These are phyloP conservation scores for Oryctes rhinoceros DNA, from an alignment of 1,140 invertebrate genomes.

Conservation along the genomic window DNA sequence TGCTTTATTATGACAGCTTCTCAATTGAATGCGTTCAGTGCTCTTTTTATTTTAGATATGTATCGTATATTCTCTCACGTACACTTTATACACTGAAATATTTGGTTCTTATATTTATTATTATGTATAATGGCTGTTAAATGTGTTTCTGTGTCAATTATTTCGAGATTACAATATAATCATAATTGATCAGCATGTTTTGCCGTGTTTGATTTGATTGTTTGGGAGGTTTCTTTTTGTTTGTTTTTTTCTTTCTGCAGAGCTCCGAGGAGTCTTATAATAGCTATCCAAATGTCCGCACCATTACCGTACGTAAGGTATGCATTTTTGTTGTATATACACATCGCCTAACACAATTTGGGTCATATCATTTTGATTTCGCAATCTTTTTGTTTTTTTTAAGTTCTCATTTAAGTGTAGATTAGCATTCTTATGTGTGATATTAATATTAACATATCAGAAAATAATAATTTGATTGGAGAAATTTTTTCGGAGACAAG, in stretches of 20 bases:
- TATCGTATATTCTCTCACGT: too few relatives aligned
- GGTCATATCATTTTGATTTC: too few relatives aligned
- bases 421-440: too few relatives aligned
- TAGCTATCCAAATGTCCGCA: slow-evolving; percentile 10
- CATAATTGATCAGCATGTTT: slow-evolving; percentile 3
- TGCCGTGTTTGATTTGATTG: slow-evolving; percentile 3
- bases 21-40: too few relatives aligned
- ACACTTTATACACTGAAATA: too few relatives aligned
- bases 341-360: slow-evolving; percentile 53
- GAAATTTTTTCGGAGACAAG: too few relatives aligned
- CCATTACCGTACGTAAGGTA: slow-evolving; percentile 13
- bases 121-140: not conserved
- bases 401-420: too few relatives aligned
- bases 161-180: not conserved
- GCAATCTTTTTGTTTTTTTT: too few relatives aligned
- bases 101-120: not conserved
- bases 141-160: not conserved
- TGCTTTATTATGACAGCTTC: not conserved
- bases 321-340: slow-evolving; percentile 11
- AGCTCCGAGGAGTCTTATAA: slow-evolving; percentile 73
- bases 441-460: too few relatives aligned
- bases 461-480: too few relatives aligned
- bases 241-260: slow-evolving; percentile 62
- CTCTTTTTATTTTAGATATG: too few relatives aligned
- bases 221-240: slow-evolving; percentile 30